These are phyloP conservation scores for Oncorhynchus masou DNA, from an alignment of 2,113 vertebrate genomes.

Conservation along the genomic window DNA sequence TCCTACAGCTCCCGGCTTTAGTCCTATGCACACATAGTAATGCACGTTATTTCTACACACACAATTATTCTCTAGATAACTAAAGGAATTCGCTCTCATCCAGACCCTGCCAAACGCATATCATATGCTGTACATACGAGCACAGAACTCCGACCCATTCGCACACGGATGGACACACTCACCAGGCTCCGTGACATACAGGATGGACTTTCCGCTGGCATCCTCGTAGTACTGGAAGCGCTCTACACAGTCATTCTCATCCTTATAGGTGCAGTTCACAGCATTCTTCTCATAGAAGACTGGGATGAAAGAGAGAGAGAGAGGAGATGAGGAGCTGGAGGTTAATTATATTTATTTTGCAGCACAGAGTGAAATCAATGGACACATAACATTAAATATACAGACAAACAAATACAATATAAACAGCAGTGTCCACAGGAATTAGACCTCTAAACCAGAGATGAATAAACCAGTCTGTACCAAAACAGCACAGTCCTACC, in stretches of 20 bases:
- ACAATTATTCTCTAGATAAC: no score
- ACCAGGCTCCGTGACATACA: conserved; percentile 89
- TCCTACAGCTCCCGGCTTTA: not conserved
- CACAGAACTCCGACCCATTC: not conserved
- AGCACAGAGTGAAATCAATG: no score
- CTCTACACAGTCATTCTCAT: conserved; percentile 87
- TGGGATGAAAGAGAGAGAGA: conserved; percentile 38
- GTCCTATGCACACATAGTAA: not conserved
- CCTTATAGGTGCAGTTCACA: conserved; percentile 94
- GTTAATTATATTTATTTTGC: no score
- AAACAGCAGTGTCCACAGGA: no score
- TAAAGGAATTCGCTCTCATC: not conserved
- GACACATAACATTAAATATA: no score
- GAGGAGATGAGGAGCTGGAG: not conserved
- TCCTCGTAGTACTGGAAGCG: conserved; percentile 92
- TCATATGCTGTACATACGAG: no score
- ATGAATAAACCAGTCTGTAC: no score
- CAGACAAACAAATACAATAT: no score
- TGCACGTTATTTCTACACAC: not conserved
- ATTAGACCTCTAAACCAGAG: no score
- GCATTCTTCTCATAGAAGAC: conserved; percentile 76
- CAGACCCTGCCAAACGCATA: not conserved
- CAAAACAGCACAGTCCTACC: no score
- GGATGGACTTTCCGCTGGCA: conserved; percentile 84
- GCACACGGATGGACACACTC: conserved; percentile 11